These are phyloP conservation scores for Bambusicola thoracicus DNA, from an alignment of 2,113 vertebrate genomes.

Conservation along the genomic window DNA sequence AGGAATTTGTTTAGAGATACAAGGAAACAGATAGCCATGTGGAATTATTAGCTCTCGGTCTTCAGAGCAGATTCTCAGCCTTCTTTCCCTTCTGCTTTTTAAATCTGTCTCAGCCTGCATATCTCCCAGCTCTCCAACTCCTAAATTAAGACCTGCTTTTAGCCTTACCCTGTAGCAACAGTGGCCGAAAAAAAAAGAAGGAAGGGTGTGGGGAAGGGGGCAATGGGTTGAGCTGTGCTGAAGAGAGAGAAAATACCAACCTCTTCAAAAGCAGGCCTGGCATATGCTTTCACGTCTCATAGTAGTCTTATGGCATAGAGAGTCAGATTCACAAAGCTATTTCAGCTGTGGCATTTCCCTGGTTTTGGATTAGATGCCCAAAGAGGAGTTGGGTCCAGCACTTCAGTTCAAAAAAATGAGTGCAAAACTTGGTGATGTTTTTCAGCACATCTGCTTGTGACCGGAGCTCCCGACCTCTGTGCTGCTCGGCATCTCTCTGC, in stretches of 20 bases:
- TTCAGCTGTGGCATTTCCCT: not conserved
- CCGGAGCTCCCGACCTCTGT: not conserved
- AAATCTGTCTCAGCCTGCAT: not conserved
- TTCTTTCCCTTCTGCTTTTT: slow-evolving; percentile 6
- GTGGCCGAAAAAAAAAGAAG: not conserved
- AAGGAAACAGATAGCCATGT: slow-evolving; percentile 9
- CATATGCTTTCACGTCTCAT: not conserved
- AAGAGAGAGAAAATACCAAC: not conserved
- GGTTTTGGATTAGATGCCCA: not conserved
- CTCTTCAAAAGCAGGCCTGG: not conserved
- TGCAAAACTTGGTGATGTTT: not conserved
- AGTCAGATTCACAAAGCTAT: not conserved
- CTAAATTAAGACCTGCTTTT: not conserved
- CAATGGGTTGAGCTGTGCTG: not conserved
- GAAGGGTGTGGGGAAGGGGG: not conserved
- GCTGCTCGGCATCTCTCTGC: not conserved
- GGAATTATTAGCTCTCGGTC: slow-evolving; percentile 11
- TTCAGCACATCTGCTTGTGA: not conserved
- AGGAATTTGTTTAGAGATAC: slow-evolving; percentile 57
- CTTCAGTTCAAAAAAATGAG: not conserved
- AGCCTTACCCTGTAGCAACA: not conserved
- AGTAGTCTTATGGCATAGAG: not conserved
- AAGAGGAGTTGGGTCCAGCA: not conserved
- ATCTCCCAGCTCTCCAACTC: not conserved
- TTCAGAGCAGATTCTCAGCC: slow-evolving; percentile 33